Percentiles rank a stretch among this genome's conserved stretches.
These are phyloP conservation scores for Pachyuromys duprasi DNA, from an alignment of 2,797 vertebrate genomes.

Conservation along the genomic window DNA sequence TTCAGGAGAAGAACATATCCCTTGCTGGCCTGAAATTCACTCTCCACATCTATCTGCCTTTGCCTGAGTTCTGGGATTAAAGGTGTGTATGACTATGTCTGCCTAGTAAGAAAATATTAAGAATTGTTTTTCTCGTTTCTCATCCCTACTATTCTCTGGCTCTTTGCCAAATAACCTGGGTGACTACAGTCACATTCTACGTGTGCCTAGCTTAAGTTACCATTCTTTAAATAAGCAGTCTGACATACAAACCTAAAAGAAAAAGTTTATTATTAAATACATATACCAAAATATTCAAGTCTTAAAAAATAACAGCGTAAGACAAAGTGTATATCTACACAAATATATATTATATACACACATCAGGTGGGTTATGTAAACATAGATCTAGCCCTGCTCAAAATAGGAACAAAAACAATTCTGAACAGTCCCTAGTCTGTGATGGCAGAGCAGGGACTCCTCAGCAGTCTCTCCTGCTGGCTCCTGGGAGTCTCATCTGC, in stretches of 20 bases:
- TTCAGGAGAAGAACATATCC: neutral
- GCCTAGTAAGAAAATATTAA: neutral
- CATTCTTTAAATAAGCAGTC: conserved; percentile 59
- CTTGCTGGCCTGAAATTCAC: neutral
- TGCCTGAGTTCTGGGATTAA: neutral
- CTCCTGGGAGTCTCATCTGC: neutral
- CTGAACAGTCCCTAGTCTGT: no score
- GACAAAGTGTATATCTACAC: neutral
- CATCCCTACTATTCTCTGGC: neutral
- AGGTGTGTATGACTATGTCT: neutral
- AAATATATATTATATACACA: neutral
- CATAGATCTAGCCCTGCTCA: neutral
- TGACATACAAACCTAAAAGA: conserved; percentile 53
- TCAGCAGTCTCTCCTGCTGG: neutral
- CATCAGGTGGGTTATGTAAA: neutral
- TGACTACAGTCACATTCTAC: neutral
- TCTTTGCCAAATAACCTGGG: neutral
- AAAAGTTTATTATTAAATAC: conserved; percentile 76
- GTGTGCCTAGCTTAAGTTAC: neutral
- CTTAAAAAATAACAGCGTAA: conserved; percentile 11
- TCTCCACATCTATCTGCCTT: no score
- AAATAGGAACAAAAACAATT: conserved; percentile 50
- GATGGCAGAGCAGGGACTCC: neutral
- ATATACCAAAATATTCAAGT: conserved; percentile 61
- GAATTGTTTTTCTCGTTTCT: neutral